phyloP scores from a whole-genome alignment of 2,888 invertebrate genomes.

The Venustoraphidia nigricollis region DNA sequence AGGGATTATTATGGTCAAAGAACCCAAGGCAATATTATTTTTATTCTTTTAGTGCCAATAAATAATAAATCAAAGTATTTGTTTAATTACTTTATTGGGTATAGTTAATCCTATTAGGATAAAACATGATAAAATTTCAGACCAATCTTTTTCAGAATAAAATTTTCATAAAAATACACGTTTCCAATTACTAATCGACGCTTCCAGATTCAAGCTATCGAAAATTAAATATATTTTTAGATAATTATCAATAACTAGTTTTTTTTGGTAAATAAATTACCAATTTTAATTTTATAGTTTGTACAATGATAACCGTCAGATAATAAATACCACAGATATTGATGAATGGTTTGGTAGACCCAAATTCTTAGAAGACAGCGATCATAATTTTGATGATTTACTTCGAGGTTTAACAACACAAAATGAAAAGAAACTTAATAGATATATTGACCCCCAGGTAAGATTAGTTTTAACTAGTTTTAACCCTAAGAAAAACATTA shows the following conservation, averaged over 20 bases:
- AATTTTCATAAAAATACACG: too few relatives aligned
- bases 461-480: conserved; percentile 18
- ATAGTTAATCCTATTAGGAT: too few relatives aligned
- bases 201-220: too few relatives aligned
- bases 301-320: conserved; percentile 19
- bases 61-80: too few relatives aligned
- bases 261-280: conserved; percentile 21
- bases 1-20: too few relatives aligned
- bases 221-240: conserved; percentile 23
- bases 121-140: too few relatives aligned
- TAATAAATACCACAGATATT: conserved; percentile 17
- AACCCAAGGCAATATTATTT: too few relatives aligned
- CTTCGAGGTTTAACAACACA: conserved; percentile 63
- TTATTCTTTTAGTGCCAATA: background rate
- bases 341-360: conserved; percentile 59
- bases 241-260: conserved; percentile 37
- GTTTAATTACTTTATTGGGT: too few relatives aligned
- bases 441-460: conserved; percentile 61
- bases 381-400: conserved; percentile 52
- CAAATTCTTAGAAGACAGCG: conserved; percentile 42
- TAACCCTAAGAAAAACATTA: background rate
- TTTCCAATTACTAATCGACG: too few relatives aligned
- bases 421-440: conserved; percentile 60
- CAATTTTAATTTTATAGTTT: too few relatives aligned
- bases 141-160: too few relatives aligned